Percentiles rank a stretch among this genome's conserved stretches.
Evolutionary conservation across 2,888 invertebrate genomes (phyloP).

Genomic region (Acronicta alni): DNA sequence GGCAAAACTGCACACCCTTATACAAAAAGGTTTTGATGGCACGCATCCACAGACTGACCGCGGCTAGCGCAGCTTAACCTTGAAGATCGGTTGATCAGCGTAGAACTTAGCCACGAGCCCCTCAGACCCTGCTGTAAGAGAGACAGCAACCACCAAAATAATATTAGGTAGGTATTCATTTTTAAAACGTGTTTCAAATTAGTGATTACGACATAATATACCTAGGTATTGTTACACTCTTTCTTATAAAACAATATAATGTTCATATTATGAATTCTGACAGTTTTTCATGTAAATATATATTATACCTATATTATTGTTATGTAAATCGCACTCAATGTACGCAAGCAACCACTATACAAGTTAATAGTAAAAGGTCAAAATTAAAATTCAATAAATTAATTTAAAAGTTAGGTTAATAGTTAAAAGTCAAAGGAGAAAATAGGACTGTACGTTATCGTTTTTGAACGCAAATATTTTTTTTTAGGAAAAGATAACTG

Average conservation of each 20-base stretch:
- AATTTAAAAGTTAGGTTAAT: too few species aligned
- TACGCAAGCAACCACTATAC: neutral
- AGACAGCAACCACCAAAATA: neutral
- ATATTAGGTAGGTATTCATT: neutral
- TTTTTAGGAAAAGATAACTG: too few species aligned
- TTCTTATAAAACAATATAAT: slow-evolving; percentile 15
- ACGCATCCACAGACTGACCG: too few species aligned
- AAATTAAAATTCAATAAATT: neutral
- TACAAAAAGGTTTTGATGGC: too few species aligned
- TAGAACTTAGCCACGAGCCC: too few species aligned
- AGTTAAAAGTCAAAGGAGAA: too few species aligned
- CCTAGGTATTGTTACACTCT: neutral
- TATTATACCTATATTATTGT: slow-evolving; percentile 4
- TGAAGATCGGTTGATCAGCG: too few species aligned
- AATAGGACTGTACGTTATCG: too few species aligned
- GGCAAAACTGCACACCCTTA: too few species aligned
- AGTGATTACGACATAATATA: neutral
- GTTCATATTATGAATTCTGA: slow-evolving; percentile 1
- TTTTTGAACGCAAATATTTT: too few species aligned
- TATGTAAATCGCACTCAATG: slow-evolving; percentile 9
- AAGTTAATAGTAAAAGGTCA: slow-evolving; percentile 17
- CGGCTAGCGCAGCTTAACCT: too few species aligned
- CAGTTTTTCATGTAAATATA: slow-evolving; percentile 7
- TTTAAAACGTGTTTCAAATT: neutral
- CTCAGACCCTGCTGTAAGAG: too few species aligned